Conservation (phyloP, 2,113 vertebrate species). For the Zosterops lateralis region DNA sequence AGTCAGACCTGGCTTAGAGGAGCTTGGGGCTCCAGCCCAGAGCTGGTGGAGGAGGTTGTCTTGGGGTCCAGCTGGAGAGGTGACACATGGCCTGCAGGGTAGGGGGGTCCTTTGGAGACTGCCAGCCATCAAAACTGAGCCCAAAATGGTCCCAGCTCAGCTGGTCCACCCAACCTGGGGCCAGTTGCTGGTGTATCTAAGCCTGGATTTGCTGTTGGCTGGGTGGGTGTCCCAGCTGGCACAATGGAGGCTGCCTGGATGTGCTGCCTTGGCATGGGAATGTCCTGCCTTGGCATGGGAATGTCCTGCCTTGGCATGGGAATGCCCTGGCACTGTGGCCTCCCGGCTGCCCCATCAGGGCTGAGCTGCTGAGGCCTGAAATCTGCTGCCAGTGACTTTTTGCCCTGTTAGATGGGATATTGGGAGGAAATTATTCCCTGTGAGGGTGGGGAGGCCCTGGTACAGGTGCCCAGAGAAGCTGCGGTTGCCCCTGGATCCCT, state of each 20-base stretch:
- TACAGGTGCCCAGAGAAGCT: background rate
- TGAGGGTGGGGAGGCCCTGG: rapidly evolving
- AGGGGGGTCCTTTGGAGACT: background rate
- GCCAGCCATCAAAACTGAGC: background rate
- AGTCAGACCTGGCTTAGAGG: background rate
- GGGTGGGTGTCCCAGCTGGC: background rate
- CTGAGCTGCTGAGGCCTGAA: background rate
- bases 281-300: background rate
- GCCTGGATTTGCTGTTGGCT: background rate
- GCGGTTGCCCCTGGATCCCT: background rate
- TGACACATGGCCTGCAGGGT: rapidly evolving
- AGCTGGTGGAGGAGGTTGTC: background rate
- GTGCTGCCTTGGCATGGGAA: background rate
- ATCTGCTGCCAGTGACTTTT: background rate
- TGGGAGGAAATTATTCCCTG: rapidly evolving
- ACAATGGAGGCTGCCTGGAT: background rate
- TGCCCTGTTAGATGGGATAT: background rate
- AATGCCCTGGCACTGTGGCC: background rate
- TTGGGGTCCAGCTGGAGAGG: background rate
- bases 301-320: background rate
- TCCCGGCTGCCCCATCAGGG: background rate
- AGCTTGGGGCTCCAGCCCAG: background rate
- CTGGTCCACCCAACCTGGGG: background rate
- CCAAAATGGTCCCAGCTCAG: background rate
- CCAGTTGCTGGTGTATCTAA: background rate